Percentiles rank a stretch among this genome's conserved stretches.
These are phyloP conservation scores for Perca flavescens DNA, from an alignment of 2,113 vertebrate genomes.

Conservation along the genomic window DNA sequence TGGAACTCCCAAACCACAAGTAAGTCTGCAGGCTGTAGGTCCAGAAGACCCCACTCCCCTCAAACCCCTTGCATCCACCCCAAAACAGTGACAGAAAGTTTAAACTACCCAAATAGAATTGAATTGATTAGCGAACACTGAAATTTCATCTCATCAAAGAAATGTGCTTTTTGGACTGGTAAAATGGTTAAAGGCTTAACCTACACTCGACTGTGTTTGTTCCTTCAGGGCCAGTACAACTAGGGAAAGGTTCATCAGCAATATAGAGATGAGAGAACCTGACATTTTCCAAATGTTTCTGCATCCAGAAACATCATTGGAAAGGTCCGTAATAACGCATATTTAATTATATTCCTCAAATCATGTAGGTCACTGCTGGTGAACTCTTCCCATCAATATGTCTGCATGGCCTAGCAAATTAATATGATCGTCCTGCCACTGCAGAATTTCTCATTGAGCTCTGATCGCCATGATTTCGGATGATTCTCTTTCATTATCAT, in stretches of 20 bases:
- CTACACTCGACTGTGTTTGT: slow-evolving; percentile 17
- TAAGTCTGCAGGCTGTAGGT: too few relatives aligned
- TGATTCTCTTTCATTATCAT: slow-evolving; percentile 30
- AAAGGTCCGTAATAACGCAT: slow-evolving; percentile 70
- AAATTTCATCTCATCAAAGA: slow-evolving; percentile 23
- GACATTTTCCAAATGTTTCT: slow-evolving; percentile 72
- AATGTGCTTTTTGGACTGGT: slow-evolving; percentile 23
- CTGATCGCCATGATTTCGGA: slow-evolving; percentile 27
- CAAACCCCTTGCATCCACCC: too few relatives aligned
- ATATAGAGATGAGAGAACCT: slow-evolving; percentile 52
- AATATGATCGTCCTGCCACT: slow-evolving; percentile 33
- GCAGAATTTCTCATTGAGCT: slow-evolving; percentile 28
- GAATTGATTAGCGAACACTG: too few relatives aligned
- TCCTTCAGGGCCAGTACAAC: slow-evolving; percentile 49
- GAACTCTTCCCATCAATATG: slow-evolving; percentile 67
- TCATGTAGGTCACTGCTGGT: slow-evolving; percentile 66
- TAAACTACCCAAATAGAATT: too few relatives aligned
- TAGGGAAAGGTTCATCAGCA: slow-evolving; percentile 23
- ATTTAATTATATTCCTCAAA: slow-evolving; percentile 69
- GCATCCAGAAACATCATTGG: slow-evolving; percentile 47
- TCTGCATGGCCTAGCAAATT: slow-evolving; percentile 66
- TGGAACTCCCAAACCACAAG: too few relatives aligned
- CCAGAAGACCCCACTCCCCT: too few relatives aligned
- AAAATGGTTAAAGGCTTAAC: slow-evolving; percentile 19
- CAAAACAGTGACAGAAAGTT: too few relatives aligned